Base-by-base conservation (phyloP, 2,888 invertebrate species). In the Drosophila eohydei region DNA sequence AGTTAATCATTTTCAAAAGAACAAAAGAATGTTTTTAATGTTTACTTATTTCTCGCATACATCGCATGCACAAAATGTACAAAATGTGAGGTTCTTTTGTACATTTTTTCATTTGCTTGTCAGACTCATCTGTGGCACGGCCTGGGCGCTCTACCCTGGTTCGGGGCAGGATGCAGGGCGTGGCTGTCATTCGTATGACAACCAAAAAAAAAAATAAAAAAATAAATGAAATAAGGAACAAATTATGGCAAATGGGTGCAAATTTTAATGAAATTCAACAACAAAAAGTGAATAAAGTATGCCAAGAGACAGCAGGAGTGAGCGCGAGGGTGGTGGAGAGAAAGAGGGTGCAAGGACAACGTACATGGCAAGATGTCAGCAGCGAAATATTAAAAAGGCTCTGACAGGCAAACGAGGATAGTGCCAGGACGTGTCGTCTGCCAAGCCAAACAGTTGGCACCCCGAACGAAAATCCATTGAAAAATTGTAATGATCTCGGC, bases 181-280 rank as follows among this genome's bases (percentile, higher is more conserved):
- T 57, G 28, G 69, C 71, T 84, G 88, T 73, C 88, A 78, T 77
- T 83, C 71, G 75, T 74, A 69, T 80, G 81, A 81, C 72, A 75
- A 56, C 60, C 74, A 63, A 63, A 26, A 48, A 48, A 28, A 36
- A 62, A 44, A 48, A 28, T 7, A 48, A 60, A 58, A 59, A 63
- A 30, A 54, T 1, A 43, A 28, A 41, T 46, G 16, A 43, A 58
- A 32, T 71, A 55, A 68, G 78, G 82, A 54, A 88, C 83, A 88
- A 87, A 87, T 88, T 88, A 87, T 89, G 89, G 81, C 88, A 89
- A 89, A 88, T 89, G 89, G 89, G 85, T 69, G 75, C 81, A 89
- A 85, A 89, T 85, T 87, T 89, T 89, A 88, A 88, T 88, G 85
- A 88, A 89, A 88, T 85, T 88, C 81, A 81, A 72, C 87, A 74